phyloP scores from a whole-genome alignment of 2,113 vertebrate genomes.

The Gymnobelideus leadbeateri region DNA sequence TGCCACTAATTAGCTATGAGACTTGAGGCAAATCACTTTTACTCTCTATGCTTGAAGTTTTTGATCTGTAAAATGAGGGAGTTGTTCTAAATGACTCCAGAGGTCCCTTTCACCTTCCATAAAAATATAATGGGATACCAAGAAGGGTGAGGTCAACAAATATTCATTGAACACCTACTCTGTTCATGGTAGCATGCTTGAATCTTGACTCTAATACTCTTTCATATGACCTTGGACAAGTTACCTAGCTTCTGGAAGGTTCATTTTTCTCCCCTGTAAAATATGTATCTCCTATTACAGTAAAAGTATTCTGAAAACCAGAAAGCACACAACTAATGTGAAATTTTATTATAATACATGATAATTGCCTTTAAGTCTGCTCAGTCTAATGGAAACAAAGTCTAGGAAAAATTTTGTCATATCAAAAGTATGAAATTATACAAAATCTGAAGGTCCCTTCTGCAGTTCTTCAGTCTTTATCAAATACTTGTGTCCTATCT shows the following conservation, averaged over 20 bases:
- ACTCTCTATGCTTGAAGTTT: neutral
- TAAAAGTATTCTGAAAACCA: neutral
- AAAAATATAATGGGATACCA: neutral
- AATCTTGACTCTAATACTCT: neutral
- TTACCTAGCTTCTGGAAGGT: neutral
- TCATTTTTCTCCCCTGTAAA: neutral
- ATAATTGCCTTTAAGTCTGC: neutral
- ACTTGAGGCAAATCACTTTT: neutral
- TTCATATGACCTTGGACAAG: neutral
- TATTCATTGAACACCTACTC: constrained; percentile 4
- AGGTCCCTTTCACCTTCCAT: neutral
- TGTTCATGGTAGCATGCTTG: neutral
- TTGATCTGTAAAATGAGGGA: neutral
- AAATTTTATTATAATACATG: neutral
- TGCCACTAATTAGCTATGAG: neutral
- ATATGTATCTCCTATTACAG: neutral
- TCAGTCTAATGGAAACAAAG: neutral
- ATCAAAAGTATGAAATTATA: neutral
- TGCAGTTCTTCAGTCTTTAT: neutral
- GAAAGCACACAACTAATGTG: neutral
- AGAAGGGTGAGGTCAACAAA: neutral
- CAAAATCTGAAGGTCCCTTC: neutral
- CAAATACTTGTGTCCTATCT: neutral
- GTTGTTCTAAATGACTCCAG: neutral
- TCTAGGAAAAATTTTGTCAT: neutral